Percentiles rank a stretch among this genome's conserved stretches.
Evolutionary conservation across 2,888 invertebrate species (phyloP).

Genomic region (Athalia circularis): DNA sequence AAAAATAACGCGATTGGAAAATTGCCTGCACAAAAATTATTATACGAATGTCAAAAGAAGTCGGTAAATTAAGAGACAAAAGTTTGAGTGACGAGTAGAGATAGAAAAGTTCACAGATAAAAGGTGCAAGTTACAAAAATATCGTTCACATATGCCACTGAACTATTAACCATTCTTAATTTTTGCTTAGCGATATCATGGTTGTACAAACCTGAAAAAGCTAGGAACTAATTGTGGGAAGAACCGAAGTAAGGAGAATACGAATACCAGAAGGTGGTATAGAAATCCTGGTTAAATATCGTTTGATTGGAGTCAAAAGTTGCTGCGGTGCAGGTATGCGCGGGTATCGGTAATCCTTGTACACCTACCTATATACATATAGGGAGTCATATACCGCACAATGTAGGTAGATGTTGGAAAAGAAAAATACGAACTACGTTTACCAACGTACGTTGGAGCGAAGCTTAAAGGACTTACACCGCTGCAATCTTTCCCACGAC

Average conservation of each 20-base stretch:
- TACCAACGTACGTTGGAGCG: constrained; percentile 23
- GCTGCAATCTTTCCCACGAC: constrained; percentile 25
- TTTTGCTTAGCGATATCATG: too few species aligned
- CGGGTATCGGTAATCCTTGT: background rate
- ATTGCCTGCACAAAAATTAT: constrained; percentile 53
- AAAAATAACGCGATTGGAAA: constrained; percentile 51
- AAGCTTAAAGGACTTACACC: constrained; percentile 26
- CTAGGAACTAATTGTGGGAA: too few species aligned
- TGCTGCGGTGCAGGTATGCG: too few species aligned
- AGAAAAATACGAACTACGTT: constrained; percentile 15
- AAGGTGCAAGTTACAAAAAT: too few species aligned
- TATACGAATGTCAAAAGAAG: constrained; percentile 32
- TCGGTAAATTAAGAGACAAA: constrained; percentile 46
- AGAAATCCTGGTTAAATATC: background rate
- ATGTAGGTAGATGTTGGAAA: background rate
- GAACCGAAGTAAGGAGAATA: background rate
- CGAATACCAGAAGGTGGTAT: background rate
- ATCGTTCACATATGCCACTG: too few species aligned
- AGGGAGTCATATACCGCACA: background rate
- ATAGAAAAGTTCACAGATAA: too few species aligned
- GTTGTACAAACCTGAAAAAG: too few species aligned
- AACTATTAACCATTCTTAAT: too few species aligned
- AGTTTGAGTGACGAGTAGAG: background rate
- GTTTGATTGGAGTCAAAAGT: background rate
- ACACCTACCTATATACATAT: background rate